A percentile compares a stretch with the other conserved stretches of the same genome.
Evolutionary conservation across 2,797 vertebrate genomes (phyloP).

Genomic region (Trematomus bernacchii): DNA sequence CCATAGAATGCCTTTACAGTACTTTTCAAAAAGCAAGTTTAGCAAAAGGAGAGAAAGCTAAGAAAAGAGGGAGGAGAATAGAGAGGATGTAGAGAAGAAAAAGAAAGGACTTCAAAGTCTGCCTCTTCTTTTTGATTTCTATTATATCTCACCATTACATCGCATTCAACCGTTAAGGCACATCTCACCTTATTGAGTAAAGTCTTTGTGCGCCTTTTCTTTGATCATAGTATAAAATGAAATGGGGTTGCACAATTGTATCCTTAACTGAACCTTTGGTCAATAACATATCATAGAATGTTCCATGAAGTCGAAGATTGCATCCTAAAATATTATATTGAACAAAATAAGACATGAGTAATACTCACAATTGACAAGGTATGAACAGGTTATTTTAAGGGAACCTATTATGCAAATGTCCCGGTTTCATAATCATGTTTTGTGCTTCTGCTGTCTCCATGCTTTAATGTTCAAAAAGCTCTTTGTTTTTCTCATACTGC

Average conservation of each 20-base stretch:
- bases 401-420: no score
- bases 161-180: not conserved
- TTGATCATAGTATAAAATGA: no score
- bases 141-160: not conserved
- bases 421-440: no score
- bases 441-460: no score
- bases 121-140: not conserved
- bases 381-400: no score
- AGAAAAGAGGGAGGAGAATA: not conserved
- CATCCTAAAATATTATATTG: not conserved
- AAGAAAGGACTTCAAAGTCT: not conserved
- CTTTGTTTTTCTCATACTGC: no score
- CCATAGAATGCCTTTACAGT: conserved; percentile 73
- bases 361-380: no score
- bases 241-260: not conserved
- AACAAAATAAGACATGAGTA: no score
- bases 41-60: conserved; percentile 20
- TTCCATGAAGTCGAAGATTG: not conserved
- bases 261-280: not conserved
- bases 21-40: conserved; percentile 39
- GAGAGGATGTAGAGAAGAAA: conserved; percentile 11
- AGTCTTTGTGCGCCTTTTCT: not conserved
- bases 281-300: no score
- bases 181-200: not conserved
- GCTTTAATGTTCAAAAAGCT: no score